Base-by-base conservation (phyloP, 2,888 invertebrate genomes). In the Candidula unifasciata region DNA sequence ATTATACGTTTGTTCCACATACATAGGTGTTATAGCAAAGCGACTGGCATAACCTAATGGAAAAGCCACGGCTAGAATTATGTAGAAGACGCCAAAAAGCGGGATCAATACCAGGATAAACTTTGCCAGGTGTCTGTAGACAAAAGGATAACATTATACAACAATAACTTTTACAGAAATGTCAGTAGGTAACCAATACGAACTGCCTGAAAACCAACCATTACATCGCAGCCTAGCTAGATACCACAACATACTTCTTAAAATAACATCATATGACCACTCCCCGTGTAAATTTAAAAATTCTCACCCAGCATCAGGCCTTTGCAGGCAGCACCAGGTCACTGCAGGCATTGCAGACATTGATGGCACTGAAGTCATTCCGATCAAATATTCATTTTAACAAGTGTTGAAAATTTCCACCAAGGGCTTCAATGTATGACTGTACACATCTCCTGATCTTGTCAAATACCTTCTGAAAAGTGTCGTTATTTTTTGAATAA, bases 71-170 rank as follows among this genome's bases (percentile, higher is more conserved):
- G 96, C 92, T 83, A 96, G 95, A 10, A 96, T 91, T 3, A 95
- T 95, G 91, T 96, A 96, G 89, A 96, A 95, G 0, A 96, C 95
- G 0, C 96, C 96, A 91, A 96, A 96, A 5, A 96, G 93, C 2
- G 96, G 96, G 27, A 96, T 95, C 83, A 96, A 93, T 2, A 96
- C 96, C 85, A 96, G 91, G 0, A 96, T 96, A 73, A 96, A 96
- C 91, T 95, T 95, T 13, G 96, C 96, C 95, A 96, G 95, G 92
- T 95, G 95, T 90, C 96, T 95, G 90, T 0, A 89, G 90, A 44
- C 33, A 54, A 64, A 87, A 13, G 8, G 44, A 44, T 44, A 44
- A 44, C 44, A 44, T 44, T 13, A 69, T 24, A 52, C 54, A 27
- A n/a, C n/a, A n/a, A n/a, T n/a, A n/a, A n/a, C n/a, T n/a, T n/a